These are phyloP conservation scores for Cephus runcator DNA, from an alignment of 2,888 invertebrate genomes.

Conservation along the genomic window DNA sequence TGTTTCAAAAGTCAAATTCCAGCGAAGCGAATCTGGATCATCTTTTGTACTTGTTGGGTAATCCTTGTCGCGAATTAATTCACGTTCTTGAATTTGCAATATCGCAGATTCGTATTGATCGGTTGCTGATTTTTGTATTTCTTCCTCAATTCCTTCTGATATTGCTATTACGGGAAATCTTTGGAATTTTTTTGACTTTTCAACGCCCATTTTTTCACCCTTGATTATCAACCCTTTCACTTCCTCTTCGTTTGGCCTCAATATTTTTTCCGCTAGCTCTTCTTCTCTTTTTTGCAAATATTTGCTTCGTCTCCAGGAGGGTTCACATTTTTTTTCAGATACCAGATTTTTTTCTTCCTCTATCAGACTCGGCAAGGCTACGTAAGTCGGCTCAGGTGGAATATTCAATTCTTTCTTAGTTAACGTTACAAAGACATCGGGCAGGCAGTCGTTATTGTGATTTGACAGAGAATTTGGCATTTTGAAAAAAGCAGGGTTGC, in stretches of 20 bases:
- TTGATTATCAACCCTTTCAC: constrained; percentile 44
- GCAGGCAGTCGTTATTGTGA: constrained; percentile 27
- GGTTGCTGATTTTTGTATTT: background rate
- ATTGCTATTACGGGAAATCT: constrained; percentile 34
- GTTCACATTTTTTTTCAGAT: background rate
- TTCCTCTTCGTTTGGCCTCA: constrained; percentile 51
- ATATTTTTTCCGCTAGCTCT: constrained; percentile 31
- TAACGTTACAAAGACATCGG: constrained; percentile 28
- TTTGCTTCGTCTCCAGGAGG: constrained; percentile 43
- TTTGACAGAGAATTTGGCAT: constrained; percentile 30
- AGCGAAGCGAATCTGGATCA: constrained; percentile 18
- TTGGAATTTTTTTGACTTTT: background rate
- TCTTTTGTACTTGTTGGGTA: background rate
- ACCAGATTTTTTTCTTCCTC: constrained; percentile 39
- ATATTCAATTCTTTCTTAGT: constrained; percentile 32
- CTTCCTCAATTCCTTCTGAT: background rate
- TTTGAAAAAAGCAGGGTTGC: constrained; percentile 47
- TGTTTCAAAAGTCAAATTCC: constrained; percentile 37
- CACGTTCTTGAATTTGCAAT: constrained; percentile 43
- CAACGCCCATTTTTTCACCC: constrained; percentile 33
- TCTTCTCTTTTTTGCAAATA: constrained; percentile 41
- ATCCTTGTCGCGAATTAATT: constrained; percentile 30
- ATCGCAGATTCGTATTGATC: constrained; percentile 24
- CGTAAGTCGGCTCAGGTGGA: constrained; percentile 29
- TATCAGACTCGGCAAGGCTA: constrained; percentile 37